These are phyloP conservation scores for Embidobia sp. DNA, from an alignment of 2,888 invertebrate species.

Conservation along the genomic window DNA sequence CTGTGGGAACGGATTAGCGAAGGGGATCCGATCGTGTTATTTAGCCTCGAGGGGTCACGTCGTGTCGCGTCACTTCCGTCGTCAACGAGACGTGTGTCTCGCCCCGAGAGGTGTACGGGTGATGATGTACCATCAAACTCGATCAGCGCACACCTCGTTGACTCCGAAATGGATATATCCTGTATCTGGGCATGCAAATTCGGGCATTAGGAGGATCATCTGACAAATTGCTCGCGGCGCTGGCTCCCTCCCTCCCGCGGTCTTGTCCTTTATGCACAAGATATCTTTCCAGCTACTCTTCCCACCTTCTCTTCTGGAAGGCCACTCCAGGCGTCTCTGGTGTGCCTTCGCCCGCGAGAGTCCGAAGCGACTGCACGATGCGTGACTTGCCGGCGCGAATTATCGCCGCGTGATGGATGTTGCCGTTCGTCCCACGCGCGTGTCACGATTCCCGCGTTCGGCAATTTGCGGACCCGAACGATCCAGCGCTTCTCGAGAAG, in stretches of 20 bases:
- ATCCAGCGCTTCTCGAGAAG: no score
- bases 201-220: slow-evolving; percentile 49
- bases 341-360: no score
- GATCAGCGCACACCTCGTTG: slow-evolving; percentile 75
- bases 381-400: no score
- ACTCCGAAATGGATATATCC: slow-evolving; percentile 67
- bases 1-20: slow-evolving; percentile 78
- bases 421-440: slow-evolving; percentile 60
- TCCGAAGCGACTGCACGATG: no score
- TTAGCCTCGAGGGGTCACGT: slow-evolving; percentile 72
- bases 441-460: slow-evolving; percentile 56
- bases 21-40: slow-evolving; percentile 70
- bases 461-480: no score
- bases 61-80: slow-evolving; percentile 72
- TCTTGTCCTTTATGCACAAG: no score
- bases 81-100: slow-evolving; percentile 71
- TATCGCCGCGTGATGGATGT: slow-evolving; percentile 59
- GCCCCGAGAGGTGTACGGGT: slow-evolving; percentile 71
- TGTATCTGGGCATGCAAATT: slow-evolving; percentile 39
- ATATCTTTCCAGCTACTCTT: no score
- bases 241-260: no score
- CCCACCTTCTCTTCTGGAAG: no score
- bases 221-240: slow-evolving; percentile 59
- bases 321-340: no score
- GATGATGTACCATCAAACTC: slow-evolving; percentile 76